phyloP scores from a whole-genome alignment of 2,113 vertebrate species.

The Pyxicephalus adspersus region DNA sequence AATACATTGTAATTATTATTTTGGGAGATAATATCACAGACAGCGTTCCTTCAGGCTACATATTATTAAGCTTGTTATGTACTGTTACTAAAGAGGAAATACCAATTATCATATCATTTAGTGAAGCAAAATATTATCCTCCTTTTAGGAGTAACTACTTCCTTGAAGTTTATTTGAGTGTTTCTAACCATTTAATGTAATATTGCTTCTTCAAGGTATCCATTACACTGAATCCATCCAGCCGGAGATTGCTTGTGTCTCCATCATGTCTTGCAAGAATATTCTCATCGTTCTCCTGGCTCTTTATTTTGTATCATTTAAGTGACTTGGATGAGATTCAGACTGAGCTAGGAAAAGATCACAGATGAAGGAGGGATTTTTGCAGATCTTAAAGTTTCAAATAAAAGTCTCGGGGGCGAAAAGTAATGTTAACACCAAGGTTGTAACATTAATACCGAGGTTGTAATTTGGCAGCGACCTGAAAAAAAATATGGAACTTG shows the following conservation, averaged over 20 bases:
- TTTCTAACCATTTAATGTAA: slow-evolving; percentile 88
- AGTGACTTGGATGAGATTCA: slow-evolving; percentile 71
- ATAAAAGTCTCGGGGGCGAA: slow-evolving; percentile 20
- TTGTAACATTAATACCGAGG: slow-evolving; percentile 31
- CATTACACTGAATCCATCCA: slow-evolving; percentile 84
- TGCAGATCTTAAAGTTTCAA: slow-evolving; percentile 32
- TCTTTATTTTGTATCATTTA: slow-evolving; percentile 76
- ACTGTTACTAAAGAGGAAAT: slow-evolving; percentile 83
- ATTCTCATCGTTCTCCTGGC: slow-evolving; percentile 75
- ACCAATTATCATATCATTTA: slow-evolving; percentile 86
- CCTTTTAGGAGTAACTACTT: slow-evolving; percentile 81
- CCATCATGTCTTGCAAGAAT: slow-evolving; percentile 80
- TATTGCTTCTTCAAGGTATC: slow-evolving; percentile 83
- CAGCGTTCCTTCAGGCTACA: slow-evolving; percentile 71
- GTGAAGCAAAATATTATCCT: slow-evolving; percentile 84
- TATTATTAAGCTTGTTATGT: slow-evolving; percentile 84
- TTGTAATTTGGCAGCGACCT: slow-evolving; percentile 28
- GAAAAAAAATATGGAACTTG: slow-evolving; percentile 29
- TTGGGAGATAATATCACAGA: slow-evolving; percentile 73
- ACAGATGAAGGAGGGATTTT: slow-evolving; percentile 35
- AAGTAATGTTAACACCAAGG: slow-evolving; percentile 14
- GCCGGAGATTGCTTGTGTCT: slow-evolving; percentile 85
- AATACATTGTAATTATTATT: slow-evolving; percentile 68
- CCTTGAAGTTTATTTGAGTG: slow-evolving; percentile 87
- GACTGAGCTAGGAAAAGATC: slow-evolving; percentile 41